These are phyloP conservation scores for cattle (Bos taurus) DNA, from an alignment of 2,113 vertebrate genomes.

Conservation along the genomic window ARS-UCD2.0 NC_037357.1:34355001-34355500, in stretches of 20 bases:
- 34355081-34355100: neutral
- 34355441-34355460: neutral
- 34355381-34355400: neutral
- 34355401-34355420: neutral
- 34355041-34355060: neutral
- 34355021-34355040: neutral
- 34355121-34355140: neutral
- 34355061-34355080: neutral
- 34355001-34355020: neutral
- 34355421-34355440: neutral
- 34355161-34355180: too few species aligned
- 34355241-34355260: too few species aligned
- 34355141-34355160: neutral
- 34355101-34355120: neutral
- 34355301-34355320: neutral
- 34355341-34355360: neutral
- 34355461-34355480: neutral
- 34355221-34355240: too few species aligned
- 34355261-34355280: too few species aligned
- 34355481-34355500: neutral
- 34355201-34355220: too few species aligned
- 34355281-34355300: neutral
- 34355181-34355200: too few species aligned
- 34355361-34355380: neutral
- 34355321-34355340: accelerated